Conservation (phyloP, 2,113 vertebrate species). For the Ornithorhynchus anatinus region DNA sequence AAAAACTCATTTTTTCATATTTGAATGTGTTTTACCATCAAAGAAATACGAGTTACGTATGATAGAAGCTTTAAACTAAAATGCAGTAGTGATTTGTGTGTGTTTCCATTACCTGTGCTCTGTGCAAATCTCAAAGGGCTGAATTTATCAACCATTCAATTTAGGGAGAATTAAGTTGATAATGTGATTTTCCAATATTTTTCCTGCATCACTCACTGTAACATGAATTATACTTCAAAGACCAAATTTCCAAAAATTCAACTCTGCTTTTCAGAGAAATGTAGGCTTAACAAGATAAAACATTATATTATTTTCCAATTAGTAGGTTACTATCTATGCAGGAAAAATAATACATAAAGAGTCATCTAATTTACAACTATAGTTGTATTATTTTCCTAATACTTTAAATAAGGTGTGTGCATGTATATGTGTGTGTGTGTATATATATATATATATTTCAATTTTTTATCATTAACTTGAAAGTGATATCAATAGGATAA, state of each 20-base stretch:
- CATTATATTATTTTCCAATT: constrained; percentile 29
- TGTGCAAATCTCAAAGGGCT: too few species aligned
- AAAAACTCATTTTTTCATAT: too few species aligned
- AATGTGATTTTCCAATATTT: constrained; percentile 42
- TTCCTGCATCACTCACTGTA: constrained; percentile 33
- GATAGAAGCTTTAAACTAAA: too few species aligned
- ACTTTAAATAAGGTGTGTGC: constrained; percentile 19
- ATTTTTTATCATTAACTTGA: constrained; percentile 19
- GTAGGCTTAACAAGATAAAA: constrained; percentile 40
- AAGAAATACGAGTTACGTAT: too few species aligned
- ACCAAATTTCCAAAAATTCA: constrained; percentile 62
- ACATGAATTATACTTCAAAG: constrained; percentile 25
- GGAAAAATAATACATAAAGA: constrained; percentile 1
- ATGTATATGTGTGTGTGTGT: too few species aligned
- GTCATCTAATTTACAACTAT: background rate
- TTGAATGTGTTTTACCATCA: too few species aligned
- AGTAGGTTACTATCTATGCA: background rate
- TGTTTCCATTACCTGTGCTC: too few species aligned
- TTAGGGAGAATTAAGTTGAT: too few species aligned
- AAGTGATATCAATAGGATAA: constrained; percentile 34
- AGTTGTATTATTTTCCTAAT: background rate
- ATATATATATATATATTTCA: too few species aligned
- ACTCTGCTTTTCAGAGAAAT: constrained; percentile 48
- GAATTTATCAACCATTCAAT: too few species aligned
- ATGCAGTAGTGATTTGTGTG: too few species aligned